A percentile compares a stretch with the other conserved stretches of the same genome.
phyloP scores from a whole-genome alignment of 2,888 invertebrate species.

The Nomada hirtipes region DNA sequence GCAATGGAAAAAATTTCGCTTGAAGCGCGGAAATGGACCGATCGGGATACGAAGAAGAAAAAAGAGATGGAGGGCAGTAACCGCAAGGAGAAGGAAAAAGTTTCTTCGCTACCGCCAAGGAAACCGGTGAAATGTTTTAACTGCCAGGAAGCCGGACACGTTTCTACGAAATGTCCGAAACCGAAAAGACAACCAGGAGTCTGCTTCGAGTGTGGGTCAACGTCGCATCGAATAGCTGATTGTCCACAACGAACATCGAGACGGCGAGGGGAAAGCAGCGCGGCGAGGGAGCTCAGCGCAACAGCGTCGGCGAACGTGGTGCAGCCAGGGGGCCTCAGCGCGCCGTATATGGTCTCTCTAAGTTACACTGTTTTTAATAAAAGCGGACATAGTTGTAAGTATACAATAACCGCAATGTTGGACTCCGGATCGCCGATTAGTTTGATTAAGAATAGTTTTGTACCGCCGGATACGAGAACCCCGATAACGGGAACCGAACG shows the following conservation, averaged over 20 bases:
- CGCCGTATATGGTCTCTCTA: slow-evolving; percentile 1
- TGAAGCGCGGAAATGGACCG: not conserved
- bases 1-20: slow-evolving; percentile 1
- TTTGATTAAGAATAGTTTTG: slow-evolving; percentile 3
- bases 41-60: not conserved
- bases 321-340: not conserved
- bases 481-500: not conserved
- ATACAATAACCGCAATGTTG: not conserved
- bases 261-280: too few relatives aligned
- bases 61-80: not conserved
- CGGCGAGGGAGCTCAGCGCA: not conserved
- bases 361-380: not conserved
- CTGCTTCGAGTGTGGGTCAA: slow-evolving; percentile 6
- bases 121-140: slow-evolving; percentile 6
- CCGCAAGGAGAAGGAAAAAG: not conserved
- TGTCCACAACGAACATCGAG: not conserved
- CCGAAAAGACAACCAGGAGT: slow-evolving; percentile 7
- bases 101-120: not conserved
- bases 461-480: not conserved
- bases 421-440: slow-evolving; percentile 29
- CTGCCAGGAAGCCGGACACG: slow-evolving; percentile 1
- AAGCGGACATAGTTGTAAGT: not conserved
- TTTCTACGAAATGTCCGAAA: too few relatives aligned
- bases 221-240: not conserved
- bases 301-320: not conserved